These are phyloP conservation scores for Clanis bilineata DNA, from an alignment of 2,888 invertebrate species.

Conservation along the genomic window DNA sequence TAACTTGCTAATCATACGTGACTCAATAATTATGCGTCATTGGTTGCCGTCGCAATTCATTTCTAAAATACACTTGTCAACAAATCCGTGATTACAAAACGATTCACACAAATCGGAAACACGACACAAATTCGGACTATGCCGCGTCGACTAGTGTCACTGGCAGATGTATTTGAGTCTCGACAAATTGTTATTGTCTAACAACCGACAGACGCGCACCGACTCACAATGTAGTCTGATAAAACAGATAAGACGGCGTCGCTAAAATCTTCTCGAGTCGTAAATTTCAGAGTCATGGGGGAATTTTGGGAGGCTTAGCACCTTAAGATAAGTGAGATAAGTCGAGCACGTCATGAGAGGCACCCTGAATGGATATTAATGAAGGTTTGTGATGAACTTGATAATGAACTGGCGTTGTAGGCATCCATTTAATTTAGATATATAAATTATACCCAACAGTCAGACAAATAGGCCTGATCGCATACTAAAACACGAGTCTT, in stretches of 20 bases:
- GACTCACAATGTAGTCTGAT: slow-evolving; percentile 70
- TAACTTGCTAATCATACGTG: slow-evolving; percentile 6
- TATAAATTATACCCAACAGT: no score
- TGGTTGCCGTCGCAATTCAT: neutral
- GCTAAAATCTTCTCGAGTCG: slow-evolving; percentile 73
- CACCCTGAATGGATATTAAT: slow-evolving; percentile 55
- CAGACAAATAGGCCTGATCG: no score
- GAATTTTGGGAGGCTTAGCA: slow-evolving; percentile 78
- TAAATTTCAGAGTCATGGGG: slow-evolving; percentile 74
- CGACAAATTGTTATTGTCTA: slow-evolving; percentile 53
- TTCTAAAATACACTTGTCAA: slow-evolving; percentile 9
- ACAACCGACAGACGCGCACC: slow-evolving; percentile 53
- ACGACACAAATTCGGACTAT: slow-evolving; percentile 23
- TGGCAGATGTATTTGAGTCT: slow-evolving; percentile 25
- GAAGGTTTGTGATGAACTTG: slow-evolving; percentile 1
- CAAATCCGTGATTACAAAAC: neutral
- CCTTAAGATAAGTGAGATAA: slow-evolving; percentile 80
- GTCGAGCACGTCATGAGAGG: slow-evolving; percentile 52
- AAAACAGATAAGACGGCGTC: slow-evolving; percentile 70
- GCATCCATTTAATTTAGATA: no score
- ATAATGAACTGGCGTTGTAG: no score
- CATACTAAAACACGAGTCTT: no score
- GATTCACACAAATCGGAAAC: neutral
- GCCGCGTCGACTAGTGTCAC: slow-evolving; percentile 17
- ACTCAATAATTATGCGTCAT: slow-evolving; percentile 6